A percentile compares a stretch with the other conserved stretches of the same genome.
Evolutionary conservation across 2,888 invertebrate species (phyloP).

Genomic region (Yponomeuta plumbellus): DNA sequence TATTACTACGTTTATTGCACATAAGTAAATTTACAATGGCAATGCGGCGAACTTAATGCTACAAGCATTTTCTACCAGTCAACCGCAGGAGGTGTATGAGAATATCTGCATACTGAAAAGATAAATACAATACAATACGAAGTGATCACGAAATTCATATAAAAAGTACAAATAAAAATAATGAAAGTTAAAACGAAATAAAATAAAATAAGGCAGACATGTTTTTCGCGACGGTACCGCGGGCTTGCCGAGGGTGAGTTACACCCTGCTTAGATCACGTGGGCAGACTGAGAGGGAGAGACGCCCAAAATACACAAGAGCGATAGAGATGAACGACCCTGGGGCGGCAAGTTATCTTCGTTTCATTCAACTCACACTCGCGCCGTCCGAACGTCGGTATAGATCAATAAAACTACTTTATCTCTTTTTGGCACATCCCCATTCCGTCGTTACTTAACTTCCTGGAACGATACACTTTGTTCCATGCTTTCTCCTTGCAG

Average conservation of each 20-base stretch:
- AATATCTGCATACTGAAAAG: too few species aligned
- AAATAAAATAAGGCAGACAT: conserved; percentile 50
- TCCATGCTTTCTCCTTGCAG: conserved; percentile 23
- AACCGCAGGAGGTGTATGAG: too few species aligned
- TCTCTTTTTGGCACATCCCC: conserved; percentile 78
- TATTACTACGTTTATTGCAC: too few species aligned
- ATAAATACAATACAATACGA: too few species aligned
- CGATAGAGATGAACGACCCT: conserved; percentile 55
- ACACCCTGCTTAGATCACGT: conserved; percentile 77
- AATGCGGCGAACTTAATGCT: too few species aligned
- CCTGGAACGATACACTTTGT: conserved; percentile 62
- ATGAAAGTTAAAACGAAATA: conserved; percentile 27
- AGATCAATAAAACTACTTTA: conserved; percentile 79
- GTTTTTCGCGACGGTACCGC: conserved; percentile 72
- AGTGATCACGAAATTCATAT: background rate
- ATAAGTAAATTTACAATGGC: too few species aligned
- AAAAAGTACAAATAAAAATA: conserved; percentile 13
- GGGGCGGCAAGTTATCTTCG: conserved; percentile 77
- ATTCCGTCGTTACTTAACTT: conserved; percentile 62
- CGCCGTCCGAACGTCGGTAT: conserved; percentile 73
- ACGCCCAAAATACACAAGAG: conserved; percentile 38
- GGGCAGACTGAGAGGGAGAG: conserved; percentile 57
- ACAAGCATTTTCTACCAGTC: too few species aligned
- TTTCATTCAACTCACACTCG: conserved; percentile 76
- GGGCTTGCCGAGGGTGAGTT: conserved; percentile 70